Evolutionary conservation across 37 sponge, comb jelly and placozoan species (phyloP).

Genomic region (Halichondria panicea): DNA sequence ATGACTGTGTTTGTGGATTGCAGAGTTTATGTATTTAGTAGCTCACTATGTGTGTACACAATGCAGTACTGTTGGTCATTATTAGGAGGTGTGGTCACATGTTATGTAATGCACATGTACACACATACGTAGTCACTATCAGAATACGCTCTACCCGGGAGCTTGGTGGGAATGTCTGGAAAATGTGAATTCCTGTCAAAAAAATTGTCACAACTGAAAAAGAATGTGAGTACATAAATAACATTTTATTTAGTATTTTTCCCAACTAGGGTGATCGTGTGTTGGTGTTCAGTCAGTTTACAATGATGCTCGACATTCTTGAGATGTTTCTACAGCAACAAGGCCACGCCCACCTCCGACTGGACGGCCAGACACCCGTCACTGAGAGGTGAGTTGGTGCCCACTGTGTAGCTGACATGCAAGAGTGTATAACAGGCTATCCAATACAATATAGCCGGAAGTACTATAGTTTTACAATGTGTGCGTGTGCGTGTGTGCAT

Average conservation of each 20-base stretch:
- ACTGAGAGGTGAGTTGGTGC: conserved; percentile 41
- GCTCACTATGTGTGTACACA: neutral
- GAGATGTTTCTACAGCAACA: conserved; percentile 32
- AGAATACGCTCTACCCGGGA: neutral
- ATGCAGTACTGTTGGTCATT: no score
- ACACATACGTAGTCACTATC: neutral
- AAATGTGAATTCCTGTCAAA: conserved; percentile 14
- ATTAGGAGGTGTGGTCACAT: no score
- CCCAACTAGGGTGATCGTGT: conserved; percentile 45
- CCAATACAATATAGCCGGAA: no score
- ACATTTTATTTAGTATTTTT: neutral
- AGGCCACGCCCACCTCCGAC: conserved; percentile 47
- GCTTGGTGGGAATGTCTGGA: neutral
- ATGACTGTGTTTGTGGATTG: no score
- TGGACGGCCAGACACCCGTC: conserved; percentile 53
- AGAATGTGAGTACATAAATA: no score
- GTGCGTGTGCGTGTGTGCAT: no score
- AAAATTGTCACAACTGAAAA: conserved; percentile 9
- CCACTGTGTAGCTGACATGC: no score
- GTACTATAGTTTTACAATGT: no score
- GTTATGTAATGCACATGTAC: no score
- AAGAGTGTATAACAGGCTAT: no score
- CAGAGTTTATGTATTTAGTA: neutral
- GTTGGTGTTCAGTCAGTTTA: conserved; percentile 68
- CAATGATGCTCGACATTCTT: conserved; percentile 57